Evolutionary conservation across 64 coral and sea anemone genomes (phyloP).

Genomic region (Pocillopora damicornis): DNA sequence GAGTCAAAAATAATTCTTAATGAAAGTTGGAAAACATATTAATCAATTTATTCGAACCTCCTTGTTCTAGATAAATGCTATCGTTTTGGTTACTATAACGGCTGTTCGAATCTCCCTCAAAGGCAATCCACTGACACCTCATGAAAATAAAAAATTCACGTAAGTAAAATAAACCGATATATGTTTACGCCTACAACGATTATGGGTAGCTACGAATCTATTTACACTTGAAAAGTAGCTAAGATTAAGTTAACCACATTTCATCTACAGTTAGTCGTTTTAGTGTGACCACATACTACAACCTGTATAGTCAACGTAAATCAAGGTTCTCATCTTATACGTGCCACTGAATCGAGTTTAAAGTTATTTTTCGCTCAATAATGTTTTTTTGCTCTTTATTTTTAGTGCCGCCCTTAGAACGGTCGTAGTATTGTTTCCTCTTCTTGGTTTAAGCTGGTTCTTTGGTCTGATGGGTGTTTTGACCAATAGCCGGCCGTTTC

Average conservation of each 20-base stretch:
- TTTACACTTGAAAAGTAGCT: too few species aligned
- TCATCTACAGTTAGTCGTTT: too few species aligned
- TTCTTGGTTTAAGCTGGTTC: slow-evolving; percentile 23
- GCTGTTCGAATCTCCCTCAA: slow-evolving; percentile 24
- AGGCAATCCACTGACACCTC: slow-evolving; percentile 9
- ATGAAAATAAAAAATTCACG: slow-evolving; percentile 17
- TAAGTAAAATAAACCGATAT: not conserved
- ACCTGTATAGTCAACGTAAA: not conserved
- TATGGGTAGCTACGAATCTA: too few species aligned
- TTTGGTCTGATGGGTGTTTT: slow-evolving; percentile 4
- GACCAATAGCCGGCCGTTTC: not conserved
- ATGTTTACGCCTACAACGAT: too few species aligned
- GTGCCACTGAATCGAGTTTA: not conserved
- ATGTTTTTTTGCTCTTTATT: not conserved
- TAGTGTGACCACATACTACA: too few species aligned
- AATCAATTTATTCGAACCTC: not conserved
- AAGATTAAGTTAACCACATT: too few species aligned
- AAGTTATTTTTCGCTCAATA: not conserved
- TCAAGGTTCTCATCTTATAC: not conserved
- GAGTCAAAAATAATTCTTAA: too few species aligned
- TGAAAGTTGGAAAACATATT: not conserved
- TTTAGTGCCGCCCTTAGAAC: slow-evolving; percentile 13
- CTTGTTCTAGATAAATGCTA: slow-evolving; percentile 16
- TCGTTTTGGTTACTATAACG: slow-evolving; percentile 19
- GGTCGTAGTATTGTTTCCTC: slow-evolving; percentile 13